Percentiles rank a stretch among this genome's conserved stretches.
phyloP scores from a whole-genome alignment of 2,797 vertebrate genomes.

The Xiphophorus birchmanni region DNA sequence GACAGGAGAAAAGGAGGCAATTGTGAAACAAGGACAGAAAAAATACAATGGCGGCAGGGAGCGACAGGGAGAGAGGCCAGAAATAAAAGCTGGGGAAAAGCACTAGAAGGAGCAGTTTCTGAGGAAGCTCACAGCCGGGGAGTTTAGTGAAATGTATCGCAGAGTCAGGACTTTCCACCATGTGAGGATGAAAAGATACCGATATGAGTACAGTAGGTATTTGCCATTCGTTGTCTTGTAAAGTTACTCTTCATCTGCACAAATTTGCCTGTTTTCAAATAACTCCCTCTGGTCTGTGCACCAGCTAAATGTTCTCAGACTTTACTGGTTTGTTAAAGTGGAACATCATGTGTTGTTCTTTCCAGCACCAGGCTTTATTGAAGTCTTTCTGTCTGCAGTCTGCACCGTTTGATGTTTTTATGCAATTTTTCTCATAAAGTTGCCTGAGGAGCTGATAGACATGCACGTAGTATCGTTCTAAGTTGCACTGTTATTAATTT shows the following conservation, averaged over 20 bases:
- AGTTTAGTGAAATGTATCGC: constrained; percentile 52
- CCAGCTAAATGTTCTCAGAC: background rate
- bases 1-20: constrained; percentile 56
- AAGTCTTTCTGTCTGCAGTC: constrained; percentile 11
- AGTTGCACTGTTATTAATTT: background rate
- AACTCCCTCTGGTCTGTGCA: background rate
- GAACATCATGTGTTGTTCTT: background rate
- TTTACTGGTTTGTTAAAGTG: background rate
- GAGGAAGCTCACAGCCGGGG: background rate
- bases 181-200: constrained; percentile 61
- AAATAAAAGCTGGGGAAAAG: constrained; percentile 50
- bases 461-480: background rate
- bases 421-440: background rate
- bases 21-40: constrained; percentile 62
- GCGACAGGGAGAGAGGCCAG: constrained; percentile 49
- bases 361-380: constrained; percentile 14
- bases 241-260: constrained; percentile 13
- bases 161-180: constrained; percentile 65
- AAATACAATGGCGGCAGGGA: constrained; percentile 68
- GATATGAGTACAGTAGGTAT: constrained; percentile 70
- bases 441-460: constrained; percentile 2
- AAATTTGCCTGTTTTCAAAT: constrained; percentile 5
- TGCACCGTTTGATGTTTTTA: constrained; percentile 19
- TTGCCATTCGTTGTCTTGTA: constrained; percentile 11
- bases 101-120: background rate